A percentile compares a stretch with the other conserved stretches of the same genome.
Conservation (phyloP, 2,888 invertebrate genomes). For the Drosophila heteroneura region DNA sequence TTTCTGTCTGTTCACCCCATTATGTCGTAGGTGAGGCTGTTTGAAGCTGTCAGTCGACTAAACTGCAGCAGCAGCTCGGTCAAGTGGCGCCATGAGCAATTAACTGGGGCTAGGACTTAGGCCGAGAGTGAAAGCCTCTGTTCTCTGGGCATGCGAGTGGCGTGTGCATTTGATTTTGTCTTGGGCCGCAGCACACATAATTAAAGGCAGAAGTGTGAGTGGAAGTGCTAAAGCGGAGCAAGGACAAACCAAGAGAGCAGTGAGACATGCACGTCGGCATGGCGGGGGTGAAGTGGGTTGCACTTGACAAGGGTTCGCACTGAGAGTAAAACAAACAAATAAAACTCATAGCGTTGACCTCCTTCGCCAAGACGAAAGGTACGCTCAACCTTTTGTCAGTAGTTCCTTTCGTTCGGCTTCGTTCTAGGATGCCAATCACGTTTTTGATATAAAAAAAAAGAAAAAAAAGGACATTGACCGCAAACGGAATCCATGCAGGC, state of each 20-base stretch:
- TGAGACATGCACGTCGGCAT: constrained; percentile 38
- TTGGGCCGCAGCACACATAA: constrained; percentile 69
- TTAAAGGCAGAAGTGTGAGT: constrained; percentile 72
- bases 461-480: constrained; percentile 48
- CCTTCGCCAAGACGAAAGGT: constrained; percentile 61
- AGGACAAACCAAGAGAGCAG: constrained; percentile 58
- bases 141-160: constrained; percentile 37
- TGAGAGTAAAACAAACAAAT: constrained; percentile 75
- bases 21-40: constrained; percentile 43
- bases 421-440: constrained; percentile 69
- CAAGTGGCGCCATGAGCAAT: constrained; percentile 78
- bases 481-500: constrained; percentile 53
- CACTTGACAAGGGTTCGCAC: constrained; percentile 73
- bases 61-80: constrained; percentile 70
- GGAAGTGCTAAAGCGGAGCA: constrained; percentile 72
- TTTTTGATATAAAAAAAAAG: constrained; percentile 51
- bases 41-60: constrained; percentile 52
- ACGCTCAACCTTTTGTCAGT: constrained; percentile 54
- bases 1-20: background rate
- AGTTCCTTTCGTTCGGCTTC: constrained; percentile 30
- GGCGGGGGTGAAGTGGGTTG: constrained; percentile 28
- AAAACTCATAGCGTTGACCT: constrained; percentile 63
- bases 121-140: constrained; percentile 11
- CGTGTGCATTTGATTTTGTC: constrained; percentile 64
- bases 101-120: constrained; percentile 53